A percentile compares a stretch with the other conserved stretches of the same genome.
These are phyloP conservation scores for Aviceda subcristata DNA, from an alignment of 2,113 vertebrate genomes.

Conservation along the genomic window DNA sequence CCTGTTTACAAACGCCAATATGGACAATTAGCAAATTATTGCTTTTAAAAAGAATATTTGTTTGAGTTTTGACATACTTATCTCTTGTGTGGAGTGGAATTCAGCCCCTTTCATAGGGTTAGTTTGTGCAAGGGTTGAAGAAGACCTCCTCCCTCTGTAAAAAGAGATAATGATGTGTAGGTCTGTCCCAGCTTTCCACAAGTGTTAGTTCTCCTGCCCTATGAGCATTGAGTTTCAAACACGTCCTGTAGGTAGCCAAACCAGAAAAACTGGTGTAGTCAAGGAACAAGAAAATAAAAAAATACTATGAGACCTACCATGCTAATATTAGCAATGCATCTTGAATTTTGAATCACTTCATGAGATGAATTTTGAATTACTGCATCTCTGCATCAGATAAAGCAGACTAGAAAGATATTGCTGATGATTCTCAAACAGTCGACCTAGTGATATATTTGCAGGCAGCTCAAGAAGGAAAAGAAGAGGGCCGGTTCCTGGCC, in stretches of 20 bases:
- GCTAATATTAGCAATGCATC: not conserved
- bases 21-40: not conserved
- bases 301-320: not conserved
- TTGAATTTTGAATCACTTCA: not conserved
- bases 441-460: not conserved
- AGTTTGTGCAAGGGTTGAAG: not conserved
- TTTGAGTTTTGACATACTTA: not conserved
- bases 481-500: not conserved
- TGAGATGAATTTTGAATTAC: not conserved
- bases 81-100: not conserved
- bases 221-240: not conserved
- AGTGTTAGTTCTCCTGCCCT: not conserved
- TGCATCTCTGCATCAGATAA: not conserved
- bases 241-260: not conserved
- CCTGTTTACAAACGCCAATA: not conserved
- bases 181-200: not conserved
- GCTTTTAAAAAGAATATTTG: not conserved
- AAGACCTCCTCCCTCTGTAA: not conserved
- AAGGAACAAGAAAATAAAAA: not conserved
- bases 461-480: not conserved
- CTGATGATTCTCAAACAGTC: not conserved
- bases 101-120: not conserved
- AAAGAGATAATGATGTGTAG: not conserved
- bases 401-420: not conserved
- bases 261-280: not conserved